These are phyloP conservation scores for Campylomormyrus tamandua DNA, from an alignment of 2,113 vertebrate genomes.

Conservation along the genomic window DNA sequence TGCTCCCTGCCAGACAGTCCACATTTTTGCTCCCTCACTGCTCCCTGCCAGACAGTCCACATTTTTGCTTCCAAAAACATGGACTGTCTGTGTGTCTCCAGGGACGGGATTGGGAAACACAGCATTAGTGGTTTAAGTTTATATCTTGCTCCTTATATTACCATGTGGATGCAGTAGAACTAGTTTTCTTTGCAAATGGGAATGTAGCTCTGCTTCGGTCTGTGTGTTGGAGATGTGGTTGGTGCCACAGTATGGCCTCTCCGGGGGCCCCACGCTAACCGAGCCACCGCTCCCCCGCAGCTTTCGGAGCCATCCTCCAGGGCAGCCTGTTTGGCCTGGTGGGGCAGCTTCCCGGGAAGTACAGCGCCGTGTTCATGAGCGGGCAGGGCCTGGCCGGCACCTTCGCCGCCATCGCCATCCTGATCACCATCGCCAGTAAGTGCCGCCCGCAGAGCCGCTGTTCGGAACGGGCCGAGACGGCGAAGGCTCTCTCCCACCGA, in stretches of 20 bases:
- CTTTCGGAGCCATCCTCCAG: conserved; percentile 79
- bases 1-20: not conserved
- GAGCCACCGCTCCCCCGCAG: conserved; percentile 40
- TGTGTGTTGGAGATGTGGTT: not conserved
- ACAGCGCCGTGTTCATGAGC: conserved; percentile 84
- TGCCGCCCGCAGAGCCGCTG: conserved; percentile 13
- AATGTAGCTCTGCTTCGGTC: not conserved
- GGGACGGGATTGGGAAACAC: not conserved
- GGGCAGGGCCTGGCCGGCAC: conserved; percentile 82
- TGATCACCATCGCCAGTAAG: conserved; percentile 79
- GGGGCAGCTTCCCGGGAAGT: conserved; percentile 69
- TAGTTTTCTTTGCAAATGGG: not conserved
- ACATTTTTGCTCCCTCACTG: too few relatives aligned
- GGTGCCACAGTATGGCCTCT: too few relatives aligned
- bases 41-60: too few relatives aligned
- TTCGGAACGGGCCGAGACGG: not conserved
- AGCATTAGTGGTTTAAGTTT: not conserved
- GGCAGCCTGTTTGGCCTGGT: conserved; percentile 82
- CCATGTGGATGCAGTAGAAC: not conserved
- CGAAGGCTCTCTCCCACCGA: not conserved
- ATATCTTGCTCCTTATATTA: not conserved
- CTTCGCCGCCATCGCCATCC: conserved; percentile 78
- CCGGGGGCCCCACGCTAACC: not conserved
- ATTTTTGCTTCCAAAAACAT: not conserved
- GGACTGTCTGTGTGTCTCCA: not conserved